Percentiles rank a stretch among this genome's conserved stretches.
phyloP scores from a whole-genome alignment of 2,797 vertebrate genomes.

The Lepidocolaptes lacrymiger region DNA sequence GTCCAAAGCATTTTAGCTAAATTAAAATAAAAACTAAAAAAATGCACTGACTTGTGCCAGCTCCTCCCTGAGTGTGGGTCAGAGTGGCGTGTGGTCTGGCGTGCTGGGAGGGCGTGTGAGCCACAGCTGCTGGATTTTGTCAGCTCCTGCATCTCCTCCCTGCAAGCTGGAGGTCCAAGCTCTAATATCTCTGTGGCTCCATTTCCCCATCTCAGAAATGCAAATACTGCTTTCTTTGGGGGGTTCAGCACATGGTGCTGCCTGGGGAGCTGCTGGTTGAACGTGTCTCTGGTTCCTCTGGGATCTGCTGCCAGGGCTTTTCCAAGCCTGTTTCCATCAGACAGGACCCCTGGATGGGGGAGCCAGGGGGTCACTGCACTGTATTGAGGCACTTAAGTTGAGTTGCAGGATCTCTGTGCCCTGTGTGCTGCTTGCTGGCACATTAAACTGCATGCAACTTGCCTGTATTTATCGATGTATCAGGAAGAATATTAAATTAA shows the following conservation, averaged over 20 bases:
- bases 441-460: background rate
- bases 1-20: slow-evolving; percentile 73
- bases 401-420: background rate
- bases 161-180: background rate
- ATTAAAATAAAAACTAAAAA: slow-evolving; percentile 57
- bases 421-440: background rate
- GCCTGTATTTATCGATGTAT: background rate
- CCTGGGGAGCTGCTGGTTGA: background rate
- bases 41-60: slow-evolving; percentile 22
- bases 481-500: no score
- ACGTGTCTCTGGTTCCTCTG: accelerated
- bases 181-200: background rate
- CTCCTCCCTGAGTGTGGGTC: slow-evolving; percentile 11
- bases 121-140: background rate
- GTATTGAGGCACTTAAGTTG: background rate
- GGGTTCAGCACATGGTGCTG: accelerated
- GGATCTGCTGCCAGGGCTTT: background rate
- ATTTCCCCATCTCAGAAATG: background rate
- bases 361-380: background rate
- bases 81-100: background rate
- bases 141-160: background rate
- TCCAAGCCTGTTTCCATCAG: background rate
- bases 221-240: background rate
- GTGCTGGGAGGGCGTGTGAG: background rate
- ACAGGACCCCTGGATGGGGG: background rate